phyloP scores from a whole-genome alignment of 2,888 invertebrate genomes.

The Leptarthrus brevirostris region DNA sequence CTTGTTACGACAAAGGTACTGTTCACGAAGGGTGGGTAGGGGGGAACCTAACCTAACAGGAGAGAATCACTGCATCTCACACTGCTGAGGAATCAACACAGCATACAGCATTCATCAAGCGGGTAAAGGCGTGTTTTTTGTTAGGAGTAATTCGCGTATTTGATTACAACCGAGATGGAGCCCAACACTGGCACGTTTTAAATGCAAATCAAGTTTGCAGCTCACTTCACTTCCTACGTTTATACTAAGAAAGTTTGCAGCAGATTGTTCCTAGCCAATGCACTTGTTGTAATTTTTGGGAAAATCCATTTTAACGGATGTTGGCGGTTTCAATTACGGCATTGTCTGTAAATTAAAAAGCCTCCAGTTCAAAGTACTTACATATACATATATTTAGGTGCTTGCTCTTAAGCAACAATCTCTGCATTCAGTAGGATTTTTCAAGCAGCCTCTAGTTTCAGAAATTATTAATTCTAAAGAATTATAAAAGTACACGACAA shows the following conservation, averaged over 20 bases:
- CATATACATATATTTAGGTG: too few species aligned
- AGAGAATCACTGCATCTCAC: constrained; percentile 34
- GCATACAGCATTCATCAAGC: constrained; percentile 41
- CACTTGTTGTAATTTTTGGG: constrained; percentile 46
- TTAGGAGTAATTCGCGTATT: constrained; percentile 46
- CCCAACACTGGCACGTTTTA: constrained; percentile 44
- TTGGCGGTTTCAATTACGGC: constrained; percentile 38
- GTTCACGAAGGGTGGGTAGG: background rate
- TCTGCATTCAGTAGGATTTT: too few species aligned
- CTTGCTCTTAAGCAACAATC: too few species aligned
- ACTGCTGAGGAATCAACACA: constrained; percentile 36
- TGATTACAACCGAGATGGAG: constrained; percentile 43
- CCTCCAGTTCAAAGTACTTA: too few species aligned
- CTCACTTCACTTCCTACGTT: constrained; percentile 45
- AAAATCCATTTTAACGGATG: constrained; percentile 47
- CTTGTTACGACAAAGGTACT: constrained; percentile 58
- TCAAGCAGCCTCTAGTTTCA: too few species aligned
- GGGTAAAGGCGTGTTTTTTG: constrained; percentile 39
- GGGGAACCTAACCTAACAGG: constrained; percentile 15
- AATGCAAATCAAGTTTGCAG: constrained; percentile 46
- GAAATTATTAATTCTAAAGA: too few species aligned
- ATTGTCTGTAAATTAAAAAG: constrained; percentile 38
- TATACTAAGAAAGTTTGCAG: background rate
- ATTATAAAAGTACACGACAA: too few species aligned
- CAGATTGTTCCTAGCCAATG: constrained; percentile 34